Evolutionary conservation across 2,888 invertebrate genomes (phyloP), one percentile per base, ranked within the genome.

Genomic region (Eumacrocentrus americanus): DNA sequence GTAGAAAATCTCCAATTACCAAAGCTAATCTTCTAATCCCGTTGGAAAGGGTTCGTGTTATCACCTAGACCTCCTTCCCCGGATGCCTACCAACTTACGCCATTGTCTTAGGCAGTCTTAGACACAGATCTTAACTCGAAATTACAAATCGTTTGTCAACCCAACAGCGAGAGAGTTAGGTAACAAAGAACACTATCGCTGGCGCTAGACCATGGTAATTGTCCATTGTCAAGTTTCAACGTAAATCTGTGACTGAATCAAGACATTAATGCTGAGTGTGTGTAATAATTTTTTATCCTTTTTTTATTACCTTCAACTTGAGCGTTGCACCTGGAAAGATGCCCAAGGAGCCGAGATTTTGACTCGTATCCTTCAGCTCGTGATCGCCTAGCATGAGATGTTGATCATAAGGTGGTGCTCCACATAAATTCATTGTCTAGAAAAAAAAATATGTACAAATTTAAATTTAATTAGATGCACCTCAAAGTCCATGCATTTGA

Each of bases 371-470:
- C 29, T 73, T 77, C 23, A 79, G 64, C 58, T 80, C 80, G 62
- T 74, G 73, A 12, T 79, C 76, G 3, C 74, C 79, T 5, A 77
- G 67, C 71, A 76, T 76, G 51, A 80, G 54, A 58, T 79, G 79
- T 62, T 79, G 79, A 60, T 79, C 79, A 60, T 72, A 76, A 0
- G 77, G 79, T 23, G 76, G 76, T 4, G 78, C 80, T 1, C 76
- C 73, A 25, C 78, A 80, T 25, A 78, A 72, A 37, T 73, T 74
- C 76, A 80, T 80, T 16, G 76, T 75, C 79, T 80, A 65, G 6
- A 71, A 71, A 44, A 29, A 59, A 46, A 25, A 55, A 29, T 20
- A 25, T 12, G 34, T 37, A 53, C 56, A 42, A 54, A 58, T 42
- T 37, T 12, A 47, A 18, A 20, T 38, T 50, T 50, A 23, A 16